Percentiles rank a stretch among this genome's conserved stretches.
These are phyloP conservation scores for Calliphora vomitoria DNA, from an alignment of 2,888 invertebrate genomes.

Conservation along the genomic window DNA sequence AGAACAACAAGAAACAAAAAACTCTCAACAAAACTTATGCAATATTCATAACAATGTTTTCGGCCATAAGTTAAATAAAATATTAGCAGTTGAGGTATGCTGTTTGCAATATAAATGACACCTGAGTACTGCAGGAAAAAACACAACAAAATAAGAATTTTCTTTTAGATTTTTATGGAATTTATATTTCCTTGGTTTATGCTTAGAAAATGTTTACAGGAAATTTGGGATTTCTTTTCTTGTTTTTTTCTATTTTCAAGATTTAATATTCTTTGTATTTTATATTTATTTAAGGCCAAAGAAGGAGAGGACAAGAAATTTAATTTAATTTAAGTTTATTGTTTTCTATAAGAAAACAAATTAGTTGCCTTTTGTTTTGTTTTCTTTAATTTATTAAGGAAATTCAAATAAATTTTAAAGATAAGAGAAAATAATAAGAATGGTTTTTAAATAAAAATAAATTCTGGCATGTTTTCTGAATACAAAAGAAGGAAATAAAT, in stretches of 20 bases:
- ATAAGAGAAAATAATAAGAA: not conserved
- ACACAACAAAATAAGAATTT: no score
- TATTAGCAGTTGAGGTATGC: not conserved
- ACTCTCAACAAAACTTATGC: constrained; percentile 7
- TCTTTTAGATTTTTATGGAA: no score
- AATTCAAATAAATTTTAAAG: constrained; percentile 1
- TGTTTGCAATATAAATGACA: constrained; percentile 12
- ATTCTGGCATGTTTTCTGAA: no score
- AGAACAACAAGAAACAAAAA: not conserved
- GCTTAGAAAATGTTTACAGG: not conserved
- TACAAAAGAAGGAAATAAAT: not conserved
- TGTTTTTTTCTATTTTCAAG: not conserved
- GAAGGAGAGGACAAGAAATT: not conserved
- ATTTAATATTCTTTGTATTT: not conserved
- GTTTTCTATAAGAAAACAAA: no score
- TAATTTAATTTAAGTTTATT: constrained; percentile 1
- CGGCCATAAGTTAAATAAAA: constrained; percentile 49
- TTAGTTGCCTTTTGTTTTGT: not conserved
- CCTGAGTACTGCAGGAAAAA: not conserved
- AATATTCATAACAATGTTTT: constrained; percentile 48
- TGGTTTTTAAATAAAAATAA: not conserved
- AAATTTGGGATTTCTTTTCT: not conserved
- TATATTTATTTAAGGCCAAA: not conserved
- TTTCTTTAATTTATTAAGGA: not conserved
- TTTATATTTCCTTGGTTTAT: no score